Base-by-base conservation (phyloP, 2,113 vertebrate genomes). In the Myrmecophaga tridactyla region DNA sequence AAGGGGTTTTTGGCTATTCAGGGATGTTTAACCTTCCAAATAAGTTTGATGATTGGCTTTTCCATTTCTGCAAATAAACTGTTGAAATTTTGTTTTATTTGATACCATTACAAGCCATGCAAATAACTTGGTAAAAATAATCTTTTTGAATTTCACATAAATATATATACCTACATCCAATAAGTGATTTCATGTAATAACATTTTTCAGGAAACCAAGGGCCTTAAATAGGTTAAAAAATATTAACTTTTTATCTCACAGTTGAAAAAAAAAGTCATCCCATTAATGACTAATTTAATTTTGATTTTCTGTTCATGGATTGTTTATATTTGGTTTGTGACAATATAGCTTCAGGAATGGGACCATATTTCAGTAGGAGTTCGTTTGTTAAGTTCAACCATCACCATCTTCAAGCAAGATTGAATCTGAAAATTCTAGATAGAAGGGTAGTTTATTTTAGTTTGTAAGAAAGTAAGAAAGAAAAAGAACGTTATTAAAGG, bases 121-220 rank as follows among this genome's bases (percentile, higher is more conserved):
- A n/a, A n/a, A n/a, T n/a, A n/a, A n/a, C n/a, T n/a, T n/a, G n/a
- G n/a, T n/a, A n/a, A 94, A 90, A 3, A 76, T 8, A 69, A 51
- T 83, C 4, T 43, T 94, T 92, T 90, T 76, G 20, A 95, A 89
- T 95, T 90, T 87, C 13, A 76, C 39, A 70, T 87, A 84, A 96
- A 60, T 56, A 21, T 83, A 34, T 23, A 85, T 21, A 39, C 73
- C 3, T 20, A 72, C 13, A 3, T 7, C 58, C 41, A 75, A 60
- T 83, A 25, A 72, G 14, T 90, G 53, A 95, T 95, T 90, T 94
- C 23, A 90, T 76, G 48, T 23, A 77, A 67, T 62, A 92, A 56
- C 18, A 82, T 21, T 82, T 90, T 75, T 36, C n/a, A 53, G 25
- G 31, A 75, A 83, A 75, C 11, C 27, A 46, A 86, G 31, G 0